Conservation (phyloP, 2,797 vertebrate species). For the Petrocephalus sullivani region DNA sequence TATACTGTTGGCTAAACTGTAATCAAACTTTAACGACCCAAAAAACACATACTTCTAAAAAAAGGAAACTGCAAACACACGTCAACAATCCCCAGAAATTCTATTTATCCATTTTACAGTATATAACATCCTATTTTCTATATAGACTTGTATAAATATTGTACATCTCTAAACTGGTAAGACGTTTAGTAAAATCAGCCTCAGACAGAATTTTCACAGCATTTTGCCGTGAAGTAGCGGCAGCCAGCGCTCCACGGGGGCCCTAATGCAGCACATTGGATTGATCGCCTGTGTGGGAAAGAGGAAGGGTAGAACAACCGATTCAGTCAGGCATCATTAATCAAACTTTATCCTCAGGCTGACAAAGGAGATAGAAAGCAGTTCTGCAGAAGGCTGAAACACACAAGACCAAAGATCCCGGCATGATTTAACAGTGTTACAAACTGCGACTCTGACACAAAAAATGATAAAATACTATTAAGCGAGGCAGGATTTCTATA, state of each 20-base stretch:
- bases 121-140: background rate
- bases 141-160: background rate
- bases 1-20: no score
- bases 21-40: no score
- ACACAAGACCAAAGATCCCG: slow-evolving; percentile 8
- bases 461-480: slow-evolving; percentile 1
- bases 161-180: slow-evolving; percentile 17
- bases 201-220: background rate
- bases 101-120: background rate
- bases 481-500: background rate
- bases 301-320: slow-evolving; percentile 11
- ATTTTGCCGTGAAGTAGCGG: slow-evolving; percentile 14
- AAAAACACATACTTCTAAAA: no score
- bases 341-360: slow-evolving; percentile 4
- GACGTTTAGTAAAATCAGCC: slow-evolving; percentile 18
- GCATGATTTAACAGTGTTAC: slow-evolving; percentile 5
- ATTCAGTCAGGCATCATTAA: slow-evolving; percentile 19
- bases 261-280: background rate
- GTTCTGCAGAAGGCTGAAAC: background rate
- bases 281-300: background rate
- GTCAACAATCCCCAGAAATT: background rate
- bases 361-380: slow-evolving; percentile 13
- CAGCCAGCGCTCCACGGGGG: background rate
- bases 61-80: background rate
- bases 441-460: background rate